Percentiles rank a stretch among this genome's conserved stretches.
Conservation (phyloP, 2,113 vertebrate genomes). For the Andinoacara biseriatus region DNA sequence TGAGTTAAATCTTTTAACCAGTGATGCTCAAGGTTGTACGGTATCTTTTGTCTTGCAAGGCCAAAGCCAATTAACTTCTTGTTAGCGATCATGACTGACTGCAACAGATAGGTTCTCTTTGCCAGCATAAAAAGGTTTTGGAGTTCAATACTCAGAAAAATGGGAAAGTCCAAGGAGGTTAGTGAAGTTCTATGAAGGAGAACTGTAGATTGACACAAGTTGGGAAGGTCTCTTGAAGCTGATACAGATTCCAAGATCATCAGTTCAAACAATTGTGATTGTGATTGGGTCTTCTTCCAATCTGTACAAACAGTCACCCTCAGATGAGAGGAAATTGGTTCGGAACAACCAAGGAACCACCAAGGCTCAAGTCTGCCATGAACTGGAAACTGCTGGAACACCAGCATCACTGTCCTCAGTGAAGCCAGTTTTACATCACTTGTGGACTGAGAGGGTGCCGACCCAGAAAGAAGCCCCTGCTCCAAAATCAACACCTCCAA, state of each 20-base stretch:
- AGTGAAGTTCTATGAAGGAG: no score
- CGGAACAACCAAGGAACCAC: neutral
- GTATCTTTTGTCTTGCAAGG: no score
- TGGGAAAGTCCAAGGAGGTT: neutral
- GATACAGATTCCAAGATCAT: neutral
- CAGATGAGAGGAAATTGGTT: neutral
- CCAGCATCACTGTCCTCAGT: neutral
- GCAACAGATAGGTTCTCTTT: no score
- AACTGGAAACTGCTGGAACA: constrained; percentile 7
- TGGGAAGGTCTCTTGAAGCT: neutral
- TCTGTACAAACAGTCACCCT: neutral
- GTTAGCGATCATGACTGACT: no score
- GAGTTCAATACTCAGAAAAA: no score
- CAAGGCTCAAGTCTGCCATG: neutral
- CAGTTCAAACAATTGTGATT: accelerated
- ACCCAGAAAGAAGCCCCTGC: neutral
- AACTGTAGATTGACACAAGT: neutral
- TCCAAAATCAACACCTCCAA: neutral
- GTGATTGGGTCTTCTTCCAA: no score
- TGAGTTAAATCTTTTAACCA: no score
- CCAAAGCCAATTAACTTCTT: no score
- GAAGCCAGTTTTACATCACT: neutral
- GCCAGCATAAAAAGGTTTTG: no score
- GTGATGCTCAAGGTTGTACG: no score
- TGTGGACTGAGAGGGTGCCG: neutral